Evolutionary conservation across 2,797 vertebrate genomes (phyloP).

Genomic region (Dendrocincla fuliginosa): DNA sequence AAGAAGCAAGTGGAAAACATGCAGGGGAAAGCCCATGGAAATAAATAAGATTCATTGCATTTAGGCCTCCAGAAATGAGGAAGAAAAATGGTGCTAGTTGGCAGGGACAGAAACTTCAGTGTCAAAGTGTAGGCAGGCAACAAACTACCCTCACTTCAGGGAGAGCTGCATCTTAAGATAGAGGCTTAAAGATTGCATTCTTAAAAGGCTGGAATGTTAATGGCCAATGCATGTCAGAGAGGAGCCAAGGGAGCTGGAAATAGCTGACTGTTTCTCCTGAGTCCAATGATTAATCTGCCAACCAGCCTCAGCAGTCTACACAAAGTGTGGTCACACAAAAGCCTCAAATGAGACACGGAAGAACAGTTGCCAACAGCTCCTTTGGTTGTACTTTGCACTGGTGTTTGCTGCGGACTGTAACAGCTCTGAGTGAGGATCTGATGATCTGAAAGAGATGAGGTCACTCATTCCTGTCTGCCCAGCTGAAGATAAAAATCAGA

Average conservation of each 20-base stretch:
- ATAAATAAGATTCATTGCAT: not conserved
- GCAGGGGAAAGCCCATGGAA: not conserved
- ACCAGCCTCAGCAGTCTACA: not conserved
- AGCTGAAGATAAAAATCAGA: not conserved
- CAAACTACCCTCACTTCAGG: accelerated
- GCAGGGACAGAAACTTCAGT: not conserved
- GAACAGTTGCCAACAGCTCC: not conserved
- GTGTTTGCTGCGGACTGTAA: not conserved
- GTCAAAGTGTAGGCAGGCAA: not conserved
- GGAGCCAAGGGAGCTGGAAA: not conserved
- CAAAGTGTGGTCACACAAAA: not conserved
- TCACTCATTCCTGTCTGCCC: not conserved
- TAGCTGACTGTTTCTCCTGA: not conserved
- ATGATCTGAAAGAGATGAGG: not conserved
- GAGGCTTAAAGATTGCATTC: not conserved
- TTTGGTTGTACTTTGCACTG: not conserved
- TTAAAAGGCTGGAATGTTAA: not conserved
- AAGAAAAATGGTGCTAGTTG: not conserved
- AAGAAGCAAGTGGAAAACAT: not conserved
- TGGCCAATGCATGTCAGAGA: not conserved
- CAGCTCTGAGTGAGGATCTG: not conserved
- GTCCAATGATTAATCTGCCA: not conserved
- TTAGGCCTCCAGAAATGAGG: not conserved
- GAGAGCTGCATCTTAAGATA: not conserved
- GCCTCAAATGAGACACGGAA: not conserved